Base-by-base conservation (phyloP, 2,888 invertebrate species). In the Torymus aiolomorphi region DNA sequence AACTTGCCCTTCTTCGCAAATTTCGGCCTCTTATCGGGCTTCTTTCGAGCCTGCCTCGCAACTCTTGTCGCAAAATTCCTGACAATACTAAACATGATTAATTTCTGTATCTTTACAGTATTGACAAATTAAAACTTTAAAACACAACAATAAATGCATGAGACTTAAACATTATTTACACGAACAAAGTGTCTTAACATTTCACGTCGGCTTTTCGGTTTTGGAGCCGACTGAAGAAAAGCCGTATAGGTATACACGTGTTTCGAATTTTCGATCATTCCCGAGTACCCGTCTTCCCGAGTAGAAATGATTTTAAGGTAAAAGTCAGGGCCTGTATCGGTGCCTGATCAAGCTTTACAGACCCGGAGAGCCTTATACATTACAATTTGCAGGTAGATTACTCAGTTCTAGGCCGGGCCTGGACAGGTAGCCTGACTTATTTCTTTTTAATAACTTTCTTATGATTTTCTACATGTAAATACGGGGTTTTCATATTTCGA, bases 81-180 rank as follows among this genome's bases (percentile, higher is more conserved):
- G 2, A 82, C 57, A 8, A 57, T 42, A 52, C 67, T 76, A 31
- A 83, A 82, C 82, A 83, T 81, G 18, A 71, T 76, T 76, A 51
- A 5, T 14, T 70, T 61, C 18, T 57, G 31, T 57, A n/a, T 59
- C 66, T 67, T 5, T 8, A 42, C 8, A 42, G 42, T 42, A 42
- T 42, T 42, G 8, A 42, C 42, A 8, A 42, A 5, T 42, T 42
- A 59, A 71, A 70, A 57, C 8, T 10, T 31, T 5, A 14, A 12
- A 13, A 42, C 14, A 11, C 2, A 12, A 16, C 14, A 10, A 18
- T 62, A 11, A 72, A 72, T 1, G 12, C 13, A 16, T 11, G 3
- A 16, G 49, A 59, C 5, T 49, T 42, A 51, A 51, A 18, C 49
- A 3, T 61, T 12, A 14, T 51, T 16, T 42, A 42, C 42, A 42